These are phyloP conservation scores for Rhodophaea formosa DNA, from an alignment of 2,888 invertebrate genomes.

Conservation along the genomic window DNA sequence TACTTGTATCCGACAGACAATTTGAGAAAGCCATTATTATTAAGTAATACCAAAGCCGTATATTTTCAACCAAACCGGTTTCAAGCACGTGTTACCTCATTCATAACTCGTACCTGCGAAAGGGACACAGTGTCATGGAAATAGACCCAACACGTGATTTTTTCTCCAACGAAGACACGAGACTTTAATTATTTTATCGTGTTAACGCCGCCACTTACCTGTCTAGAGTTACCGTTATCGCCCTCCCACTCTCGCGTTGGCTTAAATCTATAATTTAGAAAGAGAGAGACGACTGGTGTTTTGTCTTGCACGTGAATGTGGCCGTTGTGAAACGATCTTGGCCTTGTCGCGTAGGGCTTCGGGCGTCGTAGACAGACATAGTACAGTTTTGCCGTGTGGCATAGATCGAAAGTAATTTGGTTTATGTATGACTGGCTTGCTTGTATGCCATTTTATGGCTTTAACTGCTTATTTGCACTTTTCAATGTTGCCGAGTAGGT, in stretches of 20 bases:
- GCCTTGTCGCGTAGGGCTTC: conserved; percentile 35
- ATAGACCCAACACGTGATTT: conserved; percentile 15
- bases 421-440: background rate
- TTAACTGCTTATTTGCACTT: background rate
- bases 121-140: background rate
- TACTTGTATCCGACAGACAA: background rate
- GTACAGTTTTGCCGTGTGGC: background rate
- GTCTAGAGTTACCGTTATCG: conserved; percentile 21
- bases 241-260: background rate
- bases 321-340: conserved; percentile 33
- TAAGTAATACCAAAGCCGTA: background rate
- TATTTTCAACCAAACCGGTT: background rate
- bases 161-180: conserved; percentile 12
- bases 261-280: background rate
- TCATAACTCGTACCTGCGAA: background rate
- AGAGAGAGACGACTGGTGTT: conserved; percentile 20
- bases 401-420: conserved; percentile 2
- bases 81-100: background rate
- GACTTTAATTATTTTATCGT: conserved; percentile 9
- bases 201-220: conserved; percentile 12
- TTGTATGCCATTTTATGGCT: background rate
- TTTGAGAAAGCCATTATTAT: background rate
- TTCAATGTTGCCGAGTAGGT: background rate
- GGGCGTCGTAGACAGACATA: conserved; percentile 11
- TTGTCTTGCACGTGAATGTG: conserved; percentile 25